These are phyloP conservation scores for Sphaeridia pumilis DNA, from an alignment of 2,888 invertebrate genomes.

Conservation along the genomic window DNA sequence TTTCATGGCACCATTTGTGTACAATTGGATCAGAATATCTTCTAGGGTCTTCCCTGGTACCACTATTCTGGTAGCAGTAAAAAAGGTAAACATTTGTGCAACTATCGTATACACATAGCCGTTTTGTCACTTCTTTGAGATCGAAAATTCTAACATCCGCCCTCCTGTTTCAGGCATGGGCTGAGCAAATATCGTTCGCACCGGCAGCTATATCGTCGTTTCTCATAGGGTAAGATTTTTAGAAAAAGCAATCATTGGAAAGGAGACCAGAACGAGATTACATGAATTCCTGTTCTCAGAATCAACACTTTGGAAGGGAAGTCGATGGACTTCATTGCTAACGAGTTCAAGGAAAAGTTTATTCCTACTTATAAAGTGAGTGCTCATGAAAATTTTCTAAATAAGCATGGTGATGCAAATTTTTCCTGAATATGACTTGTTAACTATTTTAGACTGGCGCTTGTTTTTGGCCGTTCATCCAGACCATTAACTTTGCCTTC, in stretches of 20 bases:
- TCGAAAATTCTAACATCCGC: too few relatives aligned
- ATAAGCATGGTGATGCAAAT: too few relatives aligned
- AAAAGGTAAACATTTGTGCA: too few relatives aligned
- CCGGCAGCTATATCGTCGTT: conserved; percentile 65
- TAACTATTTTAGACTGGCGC: conserved; percentile 55
- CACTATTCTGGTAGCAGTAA: conserved; percentile 55
- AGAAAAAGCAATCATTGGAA: too few relatives aligned
- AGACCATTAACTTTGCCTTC: conserved; percentile 59
- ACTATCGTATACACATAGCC: too few relatives aligned
- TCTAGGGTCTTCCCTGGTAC: conserved; percentile 62
- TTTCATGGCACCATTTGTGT: conserved; percentile 68
- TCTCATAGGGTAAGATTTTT: conserved; percentile 52
- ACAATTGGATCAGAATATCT: conserved; percentile 66
- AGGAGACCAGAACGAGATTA: too few relatives aligned
- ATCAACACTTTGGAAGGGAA: conserved; percentile 63
- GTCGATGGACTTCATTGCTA: conserved; percentile 50
- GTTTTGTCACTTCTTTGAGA: too few relatives aligned
- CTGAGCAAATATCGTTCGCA: conserved; percentile 63
- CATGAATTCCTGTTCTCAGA: neutral
- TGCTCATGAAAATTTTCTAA: too few relatives aligned
- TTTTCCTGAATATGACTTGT: too few relatives aligned
- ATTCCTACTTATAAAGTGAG: conserved; percentile 60
- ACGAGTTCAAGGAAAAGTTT: conserved; percentile 60
- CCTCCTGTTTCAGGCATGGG: conserved; percentile 53
- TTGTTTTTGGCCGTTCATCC: conserved; percentile 58